A percentile compares a stretch with the other conserved stretches of the same genome.
phyloP scores from a whole-genome alignment of 2,888 invertebrate species.

The Cantharis flavilabris region DNA sequence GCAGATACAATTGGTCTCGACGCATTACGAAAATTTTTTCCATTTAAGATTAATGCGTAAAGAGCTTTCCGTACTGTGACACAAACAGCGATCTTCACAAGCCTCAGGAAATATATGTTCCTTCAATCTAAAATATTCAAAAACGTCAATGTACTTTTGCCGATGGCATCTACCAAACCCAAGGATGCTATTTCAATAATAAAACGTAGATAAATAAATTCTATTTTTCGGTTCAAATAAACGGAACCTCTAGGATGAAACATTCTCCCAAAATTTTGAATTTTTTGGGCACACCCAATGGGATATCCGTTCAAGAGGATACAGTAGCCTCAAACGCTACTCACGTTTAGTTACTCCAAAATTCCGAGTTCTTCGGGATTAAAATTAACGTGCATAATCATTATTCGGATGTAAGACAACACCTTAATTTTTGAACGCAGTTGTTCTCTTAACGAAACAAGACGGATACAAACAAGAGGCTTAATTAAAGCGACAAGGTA shows the following conservation, averaged over 20 bases:
- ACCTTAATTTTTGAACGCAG: too few species aligned
- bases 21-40: background rate
- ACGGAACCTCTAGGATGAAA: too few species aligned
- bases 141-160: background rate
- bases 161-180: background rate
- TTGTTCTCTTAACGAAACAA: background rate
- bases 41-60: background rate
- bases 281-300: too few species aligned
- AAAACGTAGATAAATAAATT: too few species aligned
- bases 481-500: background rate
- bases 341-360: too few species aligned
- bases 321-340: too few species aligned
- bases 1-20: slow-evolving; percentile 7
- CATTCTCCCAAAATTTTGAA: too few species aligned
- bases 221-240: too few species aligned
- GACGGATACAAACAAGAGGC: background rate
- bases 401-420: background rate
- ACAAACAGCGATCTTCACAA: background rate
- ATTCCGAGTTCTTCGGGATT: too few species aligned
- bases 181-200: too few species aligned
- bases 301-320: too few species aligned
- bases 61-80: background rate
- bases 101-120: background rate
- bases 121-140: background rate
- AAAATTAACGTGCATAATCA: too few species aligned